Evolutionary conservation across 2,888 invertebrate genomes (phyloP).

Genomic region (Polia nebulosa): DNA sequence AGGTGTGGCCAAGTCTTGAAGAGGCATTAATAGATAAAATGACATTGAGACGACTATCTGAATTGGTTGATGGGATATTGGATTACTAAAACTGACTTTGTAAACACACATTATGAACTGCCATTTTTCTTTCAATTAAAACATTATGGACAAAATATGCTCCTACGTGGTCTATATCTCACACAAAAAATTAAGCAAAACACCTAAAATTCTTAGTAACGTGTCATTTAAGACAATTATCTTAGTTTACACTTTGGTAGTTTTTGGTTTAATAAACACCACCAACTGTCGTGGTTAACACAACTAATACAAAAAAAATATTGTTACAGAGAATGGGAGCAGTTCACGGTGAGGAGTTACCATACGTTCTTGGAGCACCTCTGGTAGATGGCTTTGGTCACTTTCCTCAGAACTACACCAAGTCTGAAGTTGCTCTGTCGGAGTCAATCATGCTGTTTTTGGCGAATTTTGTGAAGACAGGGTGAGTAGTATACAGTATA

Average conservation of each 20-base stretch:
- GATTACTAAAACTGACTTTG: not conserved
- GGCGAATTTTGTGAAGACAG: slow-evolving; percentile 96
- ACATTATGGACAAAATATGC: too few species aligned
- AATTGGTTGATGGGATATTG: not conserved
- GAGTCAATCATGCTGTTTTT: slow-evolving; percentile 97
- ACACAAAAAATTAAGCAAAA: too few species aligned
- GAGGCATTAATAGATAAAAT: not conserved
- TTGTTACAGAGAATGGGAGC: slow-evolving; percentile 95
- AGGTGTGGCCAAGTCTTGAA: not conserved
- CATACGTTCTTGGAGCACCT: slow-evolving; percentile 97
- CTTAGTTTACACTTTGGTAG: too few species aligned
- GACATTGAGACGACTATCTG: slow-evolving; percentile 6
- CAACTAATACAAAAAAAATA: too few species aligned
- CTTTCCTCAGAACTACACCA: slow-evolving; percentile 97
- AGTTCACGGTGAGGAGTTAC: slow-evolving; percentile 97
- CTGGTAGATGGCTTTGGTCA: slow-evolving; percentile 95
- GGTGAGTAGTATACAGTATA: slow-evolving; percentile 91
- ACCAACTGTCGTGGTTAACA: too few species aligned
- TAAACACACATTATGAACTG: too few species aligned
- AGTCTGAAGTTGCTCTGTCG: slow-evolving; percentile 95
- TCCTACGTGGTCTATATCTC: too few species aligned
- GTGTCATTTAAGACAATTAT: too few species aligned
- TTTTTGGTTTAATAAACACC: too few species aligned
- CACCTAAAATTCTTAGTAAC: too few species aligned
- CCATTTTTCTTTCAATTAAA: too few species aligned